Base-by-base conservation (phyloP, 2,888 invertebrate species). In the Ptilodon capucinus region DNA sequence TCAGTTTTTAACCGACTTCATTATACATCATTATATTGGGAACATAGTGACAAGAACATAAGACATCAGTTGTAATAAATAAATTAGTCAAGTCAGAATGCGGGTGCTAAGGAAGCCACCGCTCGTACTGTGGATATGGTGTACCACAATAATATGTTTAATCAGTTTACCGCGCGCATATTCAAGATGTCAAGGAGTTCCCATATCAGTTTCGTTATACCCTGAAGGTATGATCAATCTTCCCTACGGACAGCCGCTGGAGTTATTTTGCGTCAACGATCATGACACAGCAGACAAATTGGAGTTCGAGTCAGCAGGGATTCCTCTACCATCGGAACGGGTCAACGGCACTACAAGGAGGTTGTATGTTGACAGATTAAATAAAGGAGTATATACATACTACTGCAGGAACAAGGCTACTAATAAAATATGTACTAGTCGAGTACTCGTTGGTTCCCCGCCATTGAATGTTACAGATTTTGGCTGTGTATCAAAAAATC, bases 401-500 rank as follows among this genome's bases (percentile, higher is more conserved):
- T 91, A 89, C 58, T 95, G 95, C 71, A 84, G 42, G 52, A 84
- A 78, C 64, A 84, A 64, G 41, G 74, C 63, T 51, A 79, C 67
- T 8, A 70, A 64, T 0, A 82, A 81, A 55, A 64, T 67, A 42
- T 87, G 85, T 51, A 46, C 77, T 0, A 80, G 68, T 40, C 72
- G 84, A 42, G 82, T 90, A 0, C 57, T 85, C 34, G 83, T 89
- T 42, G 93, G 92, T 34, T 84, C 87, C 34, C 86, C 92, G 46
- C 97, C 97, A 0, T 75, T 86, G 49, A 79, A 91, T 60, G 94
- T 96, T 2, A 80, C 85, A 8, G 93, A 96, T 75, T 96, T 97
- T 68, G 84, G 85, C 21, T 97, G 97, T 73, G 82, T 94, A 42
- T 94, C 96, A 11, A 86, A 92, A 57, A 95, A 97, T 76, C 94